Percentiles rank a stretch among this genome's conserved stretches.
These are phyloP conservation scores for Colostygia pectinataria DNA, from an alignment of 2,888 invertebrate species.

Conservation along the genomic window DNA sequence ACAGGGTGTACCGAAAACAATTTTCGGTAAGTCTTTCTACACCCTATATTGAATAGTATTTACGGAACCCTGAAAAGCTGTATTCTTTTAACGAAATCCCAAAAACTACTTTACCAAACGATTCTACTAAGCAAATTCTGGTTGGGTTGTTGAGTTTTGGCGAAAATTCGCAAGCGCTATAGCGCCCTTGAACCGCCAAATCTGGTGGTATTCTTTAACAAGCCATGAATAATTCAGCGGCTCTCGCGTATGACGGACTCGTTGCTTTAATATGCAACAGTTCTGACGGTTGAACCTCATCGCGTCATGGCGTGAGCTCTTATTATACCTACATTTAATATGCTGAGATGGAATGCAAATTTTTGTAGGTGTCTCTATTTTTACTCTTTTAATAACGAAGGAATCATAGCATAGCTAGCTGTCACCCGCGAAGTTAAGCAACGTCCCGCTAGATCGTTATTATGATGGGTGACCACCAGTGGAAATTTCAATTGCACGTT, in stretches of 20 bases:
- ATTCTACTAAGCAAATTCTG: constrained; percentile 18
- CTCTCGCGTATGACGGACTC: constrained; percentile 39
- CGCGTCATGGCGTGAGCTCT: too few species aligned
- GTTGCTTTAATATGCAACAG: constrained; percentile 32
- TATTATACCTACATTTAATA: too few species aligned
- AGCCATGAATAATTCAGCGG: constrained; percentile 60
- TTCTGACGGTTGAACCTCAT: constrained; percentile 21
- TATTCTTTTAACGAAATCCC: constrained; percentile 13
- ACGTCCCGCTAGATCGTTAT: too few species aligned
- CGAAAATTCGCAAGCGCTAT: constrained; percentile 34
- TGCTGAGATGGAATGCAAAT: too few species aligned
- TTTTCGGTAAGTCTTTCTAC: too few species aligned
- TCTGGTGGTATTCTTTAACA: constrained; percentile 54
- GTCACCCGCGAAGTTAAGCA: too few species aligned
- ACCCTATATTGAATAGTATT: too few species aligned
- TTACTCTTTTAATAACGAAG: too few species aligned
- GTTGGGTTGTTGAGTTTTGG: constrained; percentile 23
- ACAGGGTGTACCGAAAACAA: too few species aligned
- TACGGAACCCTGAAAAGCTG: background rate
- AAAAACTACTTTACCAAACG: constrained; percentile 17
- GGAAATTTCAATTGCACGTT: background rate
- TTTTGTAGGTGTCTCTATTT: too few species aligned
- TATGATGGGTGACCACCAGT: background rate
- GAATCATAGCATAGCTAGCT: too few species aligned
- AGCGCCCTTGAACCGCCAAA: constrained; percentile 53